Evolutionary conservation across 2,888 invertebrate genomes (phyloP).

Genomic region (Synanthedon tipuliformis): DNA sequence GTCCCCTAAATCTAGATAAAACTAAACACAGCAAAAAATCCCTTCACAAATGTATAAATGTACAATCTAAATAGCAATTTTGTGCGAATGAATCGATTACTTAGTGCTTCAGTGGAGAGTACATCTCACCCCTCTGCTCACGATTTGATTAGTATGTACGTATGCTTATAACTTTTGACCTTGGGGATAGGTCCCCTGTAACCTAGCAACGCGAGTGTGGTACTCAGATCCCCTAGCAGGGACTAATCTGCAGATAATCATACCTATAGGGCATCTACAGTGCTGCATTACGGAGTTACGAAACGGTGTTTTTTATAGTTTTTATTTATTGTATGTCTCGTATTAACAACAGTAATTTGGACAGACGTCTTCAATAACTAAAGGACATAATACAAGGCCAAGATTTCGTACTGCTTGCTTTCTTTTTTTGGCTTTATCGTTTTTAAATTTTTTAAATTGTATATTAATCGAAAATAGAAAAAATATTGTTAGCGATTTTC

Average conservation of each 20-base stretch:
- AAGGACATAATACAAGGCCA: no score
- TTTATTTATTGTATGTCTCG: no score
- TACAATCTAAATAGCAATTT: neutral
- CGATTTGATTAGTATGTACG: slow-evolving; percentile 25
- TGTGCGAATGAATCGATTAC: slow-evolving; percentile 30
- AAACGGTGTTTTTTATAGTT: slow-evolving; percentile 9
- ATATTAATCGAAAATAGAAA: no score
- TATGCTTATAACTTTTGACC: slow-evolving; percentile 55
- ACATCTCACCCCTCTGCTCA: slow-evolving; percentile 35
- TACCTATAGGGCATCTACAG: slow-evolving; percentile 56
- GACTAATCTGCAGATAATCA: slow-evolving; percentile 54
- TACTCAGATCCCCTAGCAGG: slow-evolving; percentile 52
- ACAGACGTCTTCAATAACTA: no score
- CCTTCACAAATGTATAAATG: no score
- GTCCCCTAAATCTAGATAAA: no score
- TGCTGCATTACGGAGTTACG: slow-evolving; percentile 32
- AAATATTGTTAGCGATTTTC: no score
- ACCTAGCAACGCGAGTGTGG: slow-evolving; percentile 57
- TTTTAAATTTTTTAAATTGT: no score
- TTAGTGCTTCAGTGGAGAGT: slow-evolving; percentile 4
- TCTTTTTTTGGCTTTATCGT: no score
- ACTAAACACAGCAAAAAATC: no score
- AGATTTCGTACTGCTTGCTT: no score
- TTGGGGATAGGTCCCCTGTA: slow-evolving; percentile 57
- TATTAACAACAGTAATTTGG: no score